Percentiles rank a stretch among this genome's conserved stretches.
These are phyloP conservation scores for Drosophila recens DNA, from an alignment of 2,888 invertebrate species.

Conservation along the genomic window DNA sequence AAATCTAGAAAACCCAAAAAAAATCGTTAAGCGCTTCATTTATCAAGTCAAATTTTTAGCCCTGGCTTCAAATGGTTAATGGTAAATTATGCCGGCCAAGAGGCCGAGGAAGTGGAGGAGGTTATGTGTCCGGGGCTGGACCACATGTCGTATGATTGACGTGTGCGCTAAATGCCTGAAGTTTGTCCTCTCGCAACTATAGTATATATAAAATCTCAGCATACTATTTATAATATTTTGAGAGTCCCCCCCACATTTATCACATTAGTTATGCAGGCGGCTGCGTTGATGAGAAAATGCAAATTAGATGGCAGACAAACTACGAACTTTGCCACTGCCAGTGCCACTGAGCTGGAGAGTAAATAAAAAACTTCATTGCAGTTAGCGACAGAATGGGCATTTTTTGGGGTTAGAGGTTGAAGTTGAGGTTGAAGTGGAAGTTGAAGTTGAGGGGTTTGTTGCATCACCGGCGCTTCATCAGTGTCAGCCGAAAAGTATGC, in stretches of 20 bases:
- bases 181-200: slow-evolving; percentile 25
- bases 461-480: slow-evolving; percentile 79
- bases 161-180: slow-evolving; percentile 69
- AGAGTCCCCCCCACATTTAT: slow-evolving; percentile 6
- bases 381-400: slow-evolving; percentile 22
- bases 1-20: slow-evolving; percentile 26
- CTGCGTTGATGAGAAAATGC: slow-evolving; percentile 78
- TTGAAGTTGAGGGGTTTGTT: slow-evolving; percentile 10
- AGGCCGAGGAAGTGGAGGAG: neutral
- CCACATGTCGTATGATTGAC: slow-evolving; percentile 80
- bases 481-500: slow-evolving; percentile 78
- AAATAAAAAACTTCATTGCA: slow-evolving; percentile 58
- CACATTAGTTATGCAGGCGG: slow-evolving; percentile 75
- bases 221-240: slow-evolving; percentile 69
- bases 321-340: slow-evolving; percentile 68
- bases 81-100: slow-evolving; percentile 54
- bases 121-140: slow-evolving; percentile 37
- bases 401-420: slow-evolving; percentile 3
- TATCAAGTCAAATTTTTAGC: slow-evolving; percentile 55
- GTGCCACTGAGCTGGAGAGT: slow-evolving; percentile 34
- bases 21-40: slow-evolving; percentile 58
- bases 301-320: slow-evolving; percentile 75
- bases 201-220: slow-evolving; percentile 55
- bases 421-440: neutral
- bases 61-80: slow-evolving; percentile 43